Conservation (phyloP, 2,797 vertebrate species). For the Neostethus bicornis region DNA sequence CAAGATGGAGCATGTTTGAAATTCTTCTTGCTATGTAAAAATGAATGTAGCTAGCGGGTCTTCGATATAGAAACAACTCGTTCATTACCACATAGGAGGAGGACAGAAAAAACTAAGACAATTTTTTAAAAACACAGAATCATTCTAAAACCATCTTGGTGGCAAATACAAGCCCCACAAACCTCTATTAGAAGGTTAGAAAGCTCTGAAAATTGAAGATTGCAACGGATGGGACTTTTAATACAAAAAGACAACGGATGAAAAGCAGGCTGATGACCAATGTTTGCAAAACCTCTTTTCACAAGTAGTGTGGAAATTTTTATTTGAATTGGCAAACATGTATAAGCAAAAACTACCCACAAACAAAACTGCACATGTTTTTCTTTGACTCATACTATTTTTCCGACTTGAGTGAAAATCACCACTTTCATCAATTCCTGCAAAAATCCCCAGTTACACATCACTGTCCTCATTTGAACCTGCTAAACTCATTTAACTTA, state of each 20-base stretch:
- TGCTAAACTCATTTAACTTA: conserved; percentile 45
- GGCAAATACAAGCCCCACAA: no score
- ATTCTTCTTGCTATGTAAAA: no score
- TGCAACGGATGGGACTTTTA: background rate
- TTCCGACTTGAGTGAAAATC: conserved; percentile 14
- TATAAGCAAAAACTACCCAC: conserved; percentile 18
- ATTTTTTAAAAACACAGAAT: no score
- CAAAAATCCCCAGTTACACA: conserved; percentile 46
- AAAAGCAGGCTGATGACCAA: conserved; percentile 9
- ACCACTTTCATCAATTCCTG: conserved; percentile 11
- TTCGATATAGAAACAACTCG: no score
- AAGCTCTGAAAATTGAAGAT: no score
- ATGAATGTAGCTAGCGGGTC: no score
- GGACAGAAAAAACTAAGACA: no score
- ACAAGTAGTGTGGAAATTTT: conserved; percentile 36
- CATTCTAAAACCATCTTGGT: no score
- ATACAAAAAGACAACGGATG: conserved; percentile 7
- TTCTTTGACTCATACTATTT: conserved; percentile 53
- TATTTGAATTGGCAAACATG: conserved; percentile 33
- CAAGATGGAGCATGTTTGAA: no score
- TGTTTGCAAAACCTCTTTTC: conserved; percentile 23
- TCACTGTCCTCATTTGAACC: conserved; percentile 32
- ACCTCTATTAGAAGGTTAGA: no score
- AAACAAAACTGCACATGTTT: conserved; percentile 6
- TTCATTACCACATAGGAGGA: no score